Percentiles rank a stretch among this genome's conserved stretches.
phyloP scores from a whole-genome alignment of 2,797 vertebrate species.

The Triplophysa bombifrons region DNA sequence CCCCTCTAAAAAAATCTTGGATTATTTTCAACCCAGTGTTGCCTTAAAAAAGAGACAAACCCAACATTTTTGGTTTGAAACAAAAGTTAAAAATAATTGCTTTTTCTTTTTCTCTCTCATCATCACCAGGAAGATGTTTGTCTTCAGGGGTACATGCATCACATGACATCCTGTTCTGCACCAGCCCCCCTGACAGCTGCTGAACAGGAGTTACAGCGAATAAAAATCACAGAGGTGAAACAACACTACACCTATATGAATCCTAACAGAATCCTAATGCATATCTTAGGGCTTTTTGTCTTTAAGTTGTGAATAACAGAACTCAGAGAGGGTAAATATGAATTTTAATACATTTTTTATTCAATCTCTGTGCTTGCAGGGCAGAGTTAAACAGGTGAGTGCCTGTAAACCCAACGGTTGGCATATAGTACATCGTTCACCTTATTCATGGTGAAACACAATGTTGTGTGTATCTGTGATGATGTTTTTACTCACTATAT shows the following conservation, averaged over 20 bases:
- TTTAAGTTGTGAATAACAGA: not conserved
- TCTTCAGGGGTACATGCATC: constrained; percentile 89
- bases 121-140: constrained; percentile 88
- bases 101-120: constrained; percentile 54
- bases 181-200: constrained; percentile 92
- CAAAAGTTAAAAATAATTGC: not conserved
- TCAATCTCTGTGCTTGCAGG: constrained; percentile 65
- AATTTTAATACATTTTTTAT: constrained; percentile 32
- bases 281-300: not conserved
- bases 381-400: constrained; percentile 78
- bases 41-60: too few relatives aligned
- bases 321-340: not conserved
- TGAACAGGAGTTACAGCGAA: constrained; percentile 93
- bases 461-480: constrained; percentile 12
- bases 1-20: too few relatives aligned
- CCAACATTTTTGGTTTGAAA: not conserved
- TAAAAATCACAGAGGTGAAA: constrained; percentile 94
- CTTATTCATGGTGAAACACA: not conserved
- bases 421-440: not conserved
- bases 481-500: not conserved
- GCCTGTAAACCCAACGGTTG: not conserved
- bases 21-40: too few relatives aligned
- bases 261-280: not conserved
- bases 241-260: not conserved
- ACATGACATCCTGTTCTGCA: constrained; percentile 85